These are phyloP conservation scores for Dunckerocampus dactyliophorus DNA, from an alignment of 2,113 vertebrate species.

Conservation along the genomic window DNA sequence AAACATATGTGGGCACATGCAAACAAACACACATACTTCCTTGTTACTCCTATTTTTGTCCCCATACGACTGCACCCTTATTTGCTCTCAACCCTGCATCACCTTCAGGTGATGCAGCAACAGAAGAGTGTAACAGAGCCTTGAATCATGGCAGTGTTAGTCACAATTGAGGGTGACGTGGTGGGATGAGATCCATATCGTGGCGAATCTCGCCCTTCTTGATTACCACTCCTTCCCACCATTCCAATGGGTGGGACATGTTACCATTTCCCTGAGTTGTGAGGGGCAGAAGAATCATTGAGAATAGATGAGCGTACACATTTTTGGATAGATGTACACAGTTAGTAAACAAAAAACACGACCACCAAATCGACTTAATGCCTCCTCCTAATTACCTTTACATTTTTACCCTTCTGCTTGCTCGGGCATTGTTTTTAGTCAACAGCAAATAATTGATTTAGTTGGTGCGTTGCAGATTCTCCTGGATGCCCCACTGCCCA, in stretches of 20 bases:
- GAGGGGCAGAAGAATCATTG: constrained; percentile 65
- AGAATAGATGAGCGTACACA: constrained; percentile 10
- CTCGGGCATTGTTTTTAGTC: constrained; percentile 38
- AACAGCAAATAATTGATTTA: constrained; percentile 51
- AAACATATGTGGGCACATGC: neutral
- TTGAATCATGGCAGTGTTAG: constrained; percentile 54
- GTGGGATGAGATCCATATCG: constrained; percentile 58
- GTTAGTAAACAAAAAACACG: neutral
- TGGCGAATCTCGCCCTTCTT: constrained; percentile 47
- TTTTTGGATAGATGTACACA: constrained; percentile 10
- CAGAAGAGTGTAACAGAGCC: constrained; percentile 36
- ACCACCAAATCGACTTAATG: constrained; percentile 42
- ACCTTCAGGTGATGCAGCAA: constrained; percentile 44
- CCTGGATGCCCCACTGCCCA: constrained; percentile 21
- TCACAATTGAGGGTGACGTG: constrained; percentile 58
- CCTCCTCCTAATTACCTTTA: constrained; percentile 61
- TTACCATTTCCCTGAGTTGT: constrained; percentile 60
- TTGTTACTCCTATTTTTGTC: neutral
- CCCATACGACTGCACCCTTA: neutral
- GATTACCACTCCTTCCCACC: too few species aligned
- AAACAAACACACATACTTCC: constrained; percentile 3
- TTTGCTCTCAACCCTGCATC: constrained; percentile 1
- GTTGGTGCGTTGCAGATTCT: constrained; percentile 2
- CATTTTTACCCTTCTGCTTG: constrained; percentile 60
- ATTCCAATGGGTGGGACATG: constrained; percentile 48